Percentiles rank a stretch among this genome's conserved stretches.
phyloP scores from a whole-genome alignment of 2,113 vertebrate genomes.

The Sinocyclocheilus grahami region DNA sequence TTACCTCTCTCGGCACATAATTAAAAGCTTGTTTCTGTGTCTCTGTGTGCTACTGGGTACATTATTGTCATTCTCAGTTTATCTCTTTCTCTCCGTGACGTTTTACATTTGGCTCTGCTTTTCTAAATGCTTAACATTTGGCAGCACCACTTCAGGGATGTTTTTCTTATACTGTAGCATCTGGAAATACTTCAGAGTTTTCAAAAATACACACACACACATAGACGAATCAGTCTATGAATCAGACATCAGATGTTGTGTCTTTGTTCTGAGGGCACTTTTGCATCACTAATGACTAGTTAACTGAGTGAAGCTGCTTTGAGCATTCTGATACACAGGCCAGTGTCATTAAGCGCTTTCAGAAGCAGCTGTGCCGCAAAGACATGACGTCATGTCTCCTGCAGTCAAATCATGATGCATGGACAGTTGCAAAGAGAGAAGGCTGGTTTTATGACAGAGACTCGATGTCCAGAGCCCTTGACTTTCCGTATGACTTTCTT shows the following conservation, averaged over 20 bases:
- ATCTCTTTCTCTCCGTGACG: slow-evolving; percentile 49
- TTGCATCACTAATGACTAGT: slow-evolving; percentile 10
- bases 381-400: slow-evolving; percentile 32
- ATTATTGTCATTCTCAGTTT: slow-evolving; percentile 47
- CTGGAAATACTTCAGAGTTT: slow-evolving; percentile 45
- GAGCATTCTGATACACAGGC: slow-evolving; percentile 13
- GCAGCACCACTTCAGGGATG: slow-evolving; percentile 17
- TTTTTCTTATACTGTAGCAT: slow-evolving; percentile 23
- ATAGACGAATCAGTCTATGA: not conserved
- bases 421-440: slow-evolving; percentile 8
- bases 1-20: slow-evolving; percentile 14
- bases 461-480: not conserved
- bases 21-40: slow-evolving; percentile 20
- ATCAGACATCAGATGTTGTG: slow-evolving; percentile 34
- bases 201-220: slow-evolving; percentile 11
- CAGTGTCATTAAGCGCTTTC: slow-evolving; percentile 20
- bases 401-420: not conserved
- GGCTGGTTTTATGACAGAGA: slow-evolving; percentile 12
- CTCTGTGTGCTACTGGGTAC: slow-evolving; percentile 47
- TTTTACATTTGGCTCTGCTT: not conserved
- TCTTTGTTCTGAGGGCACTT: slow-evolving; percentile 39
- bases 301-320: slow-evolving; percentile 14
- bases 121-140: slow-evolving; percentile 22
- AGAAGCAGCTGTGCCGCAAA: slow-evolving; percentile 39
- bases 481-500: not conserved